Evolutionary conservation across 2,113 vertebrate genomes (phyloP).

Genomic region (Crocuta crocuta): DNA sequence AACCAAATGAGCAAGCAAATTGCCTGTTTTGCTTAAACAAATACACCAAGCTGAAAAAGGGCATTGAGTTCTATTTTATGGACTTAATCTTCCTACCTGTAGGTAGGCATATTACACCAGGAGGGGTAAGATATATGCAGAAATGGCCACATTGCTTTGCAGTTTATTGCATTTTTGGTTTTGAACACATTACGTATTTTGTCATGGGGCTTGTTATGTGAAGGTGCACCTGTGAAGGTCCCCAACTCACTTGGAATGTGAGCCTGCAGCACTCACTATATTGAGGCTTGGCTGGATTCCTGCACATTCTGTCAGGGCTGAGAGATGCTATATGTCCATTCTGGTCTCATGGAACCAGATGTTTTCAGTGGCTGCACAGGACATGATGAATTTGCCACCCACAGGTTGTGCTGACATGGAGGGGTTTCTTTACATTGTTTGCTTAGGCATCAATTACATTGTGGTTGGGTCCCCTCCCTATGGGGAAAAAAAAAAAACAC

Average conservation of each 20-base stretch:
- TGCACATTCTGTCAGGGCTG: neutral
- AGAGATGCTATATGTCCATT: neutral
- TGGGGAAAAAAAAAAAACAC: no score
- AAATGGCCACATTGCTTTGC: neutral
- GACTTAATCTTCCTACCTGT: neutral
- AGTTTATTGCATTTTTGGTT: neutral
- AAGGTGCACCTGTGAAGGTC: neutral
- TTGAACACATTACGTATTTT: neutral
- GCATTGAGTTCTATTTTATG: neutral
- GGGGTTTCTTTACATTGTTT: neutral
- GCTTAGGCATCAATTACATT: neutral
- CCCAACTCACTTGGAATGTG: neutral
- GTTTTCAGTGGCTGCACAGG: neutral
- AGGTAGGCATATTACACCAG: neutral
- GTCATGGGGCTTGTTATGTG: neutral
- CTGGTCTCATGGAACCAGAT: neutral
- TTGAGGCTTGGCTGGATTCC: neutral
- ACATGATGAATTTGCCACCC: neutral
- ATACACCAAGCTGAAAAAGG: neutral
- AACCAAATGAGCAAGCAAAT: neutral
- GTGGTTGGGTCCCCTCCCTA: no score
- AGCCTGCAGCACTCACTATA: neutral
- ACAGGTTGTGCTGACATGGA: neutral
- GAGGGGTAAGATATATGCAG: neutral
- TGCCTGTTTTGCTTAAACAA: neutral